Conservation (phyloP, 2,888 invertebrate species). For the Meganola albula region DNA sequence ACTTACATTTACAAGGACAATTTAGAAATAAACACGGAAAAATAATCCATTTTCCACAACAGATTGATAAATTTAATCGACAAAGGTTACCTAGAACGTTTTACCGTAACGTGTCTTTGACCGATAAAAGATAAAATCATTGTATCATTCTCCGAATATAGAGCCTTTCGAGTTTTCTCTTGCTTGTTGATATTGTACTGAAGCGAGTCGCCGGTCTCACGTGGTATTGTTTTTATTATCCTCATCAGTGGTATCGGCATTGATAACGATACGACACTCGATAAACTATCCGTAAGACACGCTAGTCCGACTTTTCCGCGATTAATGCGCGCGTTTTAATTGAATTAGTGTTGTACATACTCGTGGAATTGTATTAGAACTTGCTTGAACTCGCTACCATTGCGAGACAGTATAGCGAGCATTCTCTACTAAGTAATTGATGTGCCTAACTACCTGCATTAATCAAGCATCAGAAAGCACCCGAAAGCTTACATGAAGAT, state of each 20-base stretch:
- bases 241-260: constrained; percentile 43
- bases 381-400: no score
- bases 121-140: constrained; percentile 62
- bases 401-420: no score
- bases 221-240: constrained; percentile 73
- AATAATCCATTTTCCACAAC: no score
- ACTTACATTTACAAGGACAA: no score
- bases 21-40: no score
- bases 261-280: constrained; percentile 51
- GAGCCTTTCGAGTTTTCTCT: constrained; percentile 53
- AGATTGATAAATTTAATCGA: no score
- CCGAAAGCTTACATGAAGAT: no score
- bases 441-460: no score
- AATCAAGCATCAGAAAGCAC: no score
- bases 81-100: no score
- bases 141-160: constrained; percentile 62
- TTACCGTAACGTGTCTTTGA: constrained; percentile 52
- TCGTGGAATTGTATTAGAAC: no score
- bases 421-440: no score
- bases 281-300: constrained; percentile 27
- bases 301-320: constrained; percentile 14
- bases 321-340: constrained; percentile 37
- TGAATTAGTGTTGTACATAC: constrained; percentile 32
- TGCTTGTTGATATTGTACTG: constrained; percentile 45
- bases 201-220: constrained; percentile 51